Base-by-base conservation (phyloP, 2,113 vertebrate species). In the Numenius arquata region DNA sequence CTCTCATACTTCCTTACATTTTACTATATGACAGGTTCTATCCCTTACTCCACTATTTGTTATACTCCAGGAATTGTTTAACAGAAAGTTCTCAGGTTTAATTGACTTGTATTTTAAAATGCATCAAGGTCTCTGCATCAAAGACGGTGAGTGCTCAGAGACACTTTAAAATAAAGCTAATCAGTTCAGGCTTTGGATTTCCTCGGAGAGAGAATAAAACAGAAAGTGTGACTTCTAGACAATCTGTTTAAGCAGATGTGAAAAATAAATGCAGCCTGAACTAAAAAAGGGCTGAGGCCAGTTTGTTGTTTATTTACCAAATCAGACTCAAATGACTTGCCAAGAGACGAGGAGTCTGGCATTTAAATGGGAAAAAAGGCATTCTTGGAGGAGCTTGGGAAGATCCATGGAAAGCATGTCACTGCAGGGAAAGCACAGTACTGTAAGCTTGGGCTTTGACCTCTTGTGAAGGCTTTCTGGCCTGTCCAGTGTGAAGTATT, bases 231-330 rank as follows among this genome's bases (percentile, higher is more conserved):
- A 88, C 12, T 88, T 86, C 83, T 90, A 90, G 90, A 53, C 78
- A 93, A 70, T 90, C 88, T 90, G 56, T 92, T 90, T 75, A 66
- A 92, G 85, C 95, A 96, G 83, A 92, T 93, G 90, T 67, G 72
- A 94, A 78, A 94, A 90, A 59, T 56, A 93, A 93, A 86, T 63
- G 63, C 38, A 93, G 83, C 85, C 77, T 84, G 56, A 77, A 61
- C 21, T 74, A 26, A 78, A 94, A 62, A 77, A 55, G 17, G 32
- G 63, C 68, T 38, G 78, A 87, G 70, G 72, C 76, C 73, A 90
- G 74, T 71, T 87, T 48, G 77, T 84, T 94, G 90, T 92, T 95
- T 86, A 76, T 94, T 95, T 94, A 92, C 73, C 43, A 72, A 92
- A 88, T 91, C 74, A 88, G 56, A 67, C 58, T 82, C 59, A 56